phyloP scores from a whole-genome alignment of 2,797 vertebrate species.

The Enteromius trimaculatus region DNA sequence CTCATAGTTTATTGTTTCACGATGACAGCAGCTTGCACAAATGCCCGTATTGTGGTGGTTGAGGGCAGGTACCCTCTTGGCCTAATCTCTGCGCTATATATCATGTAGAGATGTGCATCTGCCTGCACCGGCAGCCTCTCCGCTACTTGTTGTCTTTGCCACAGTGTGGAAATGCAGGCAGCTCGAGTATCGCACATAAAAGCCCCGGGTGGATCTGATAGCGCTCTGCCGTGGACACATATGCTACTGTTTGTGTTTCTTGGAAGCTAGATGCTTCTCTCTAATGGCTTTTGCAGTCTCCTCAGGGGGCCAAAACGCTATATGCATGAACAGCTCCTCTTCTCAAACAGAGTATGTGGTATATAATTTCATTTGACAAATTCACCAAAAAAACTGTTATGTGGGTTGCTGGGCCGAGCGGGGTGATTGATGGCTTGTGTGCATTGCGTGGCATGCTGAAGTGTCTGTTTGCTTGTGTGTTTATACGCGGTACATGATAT shows the following conservation, averaged over 20 bases:
- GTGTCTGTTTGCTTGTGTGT: slow-evolving; percentile 39
- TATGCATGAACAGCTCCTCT: slow-evolving; percentile 41
- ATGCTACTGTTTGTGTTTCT: slow-evolving; percentile 64
- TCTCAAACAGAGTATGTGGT: slow-evolving; percentile 23
- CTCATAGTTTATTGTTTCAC: slow-evolving; percentile 39
- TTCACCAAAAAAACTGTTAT: slow-evolving; percentile 21
- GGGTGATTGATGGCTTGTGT: slow-evolving; percentile 48
- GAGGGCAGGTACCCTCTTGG: slow-evolving; percentile 43
- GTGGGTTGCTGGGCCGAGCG: slow-evolving; percentile 32
- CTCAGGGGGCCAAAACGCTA: slow-evolving; percentile 2
- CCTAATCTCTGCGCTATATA: slow-evolving; percentile 65
- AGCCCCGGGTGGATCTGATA: slow-evolving; percentile 67
- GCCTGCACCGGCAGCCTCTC: slow-evolving; percentile 64
- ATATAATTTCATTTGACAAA: slow-evolving; percentile 39
- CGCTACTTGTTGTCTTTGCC: slow-evolving; percentile 75
- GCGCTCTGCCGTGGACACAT: slow-evolving; percentile 57
- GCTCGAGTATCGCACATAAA: slow-evolving; percentile 64
- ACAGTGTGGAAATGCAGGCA: slow-evolving; percentile 75
- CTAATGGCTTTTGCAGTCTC: slow-evolving; percentile 61
- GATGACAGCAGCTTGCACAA: slow-evolving; percentile 50
- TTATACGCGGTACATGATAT: slow-evolving; percentile 46
- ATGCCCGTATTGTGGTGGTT: slow-evolving; percentile 38
- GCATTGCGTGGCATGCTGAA: slow-evolving; percentile 11
- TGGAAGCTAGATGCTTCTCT: slow-evolving; percentile 56
- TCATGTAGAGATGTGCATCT: slow-evolving; percentile 72